Percentiles rank a stretch among this genome's conserved stretches.
phyloP scores from a whole-genome alignment of 2,113 vertebrate genomes.

The Colaptes auratus region DNA sequence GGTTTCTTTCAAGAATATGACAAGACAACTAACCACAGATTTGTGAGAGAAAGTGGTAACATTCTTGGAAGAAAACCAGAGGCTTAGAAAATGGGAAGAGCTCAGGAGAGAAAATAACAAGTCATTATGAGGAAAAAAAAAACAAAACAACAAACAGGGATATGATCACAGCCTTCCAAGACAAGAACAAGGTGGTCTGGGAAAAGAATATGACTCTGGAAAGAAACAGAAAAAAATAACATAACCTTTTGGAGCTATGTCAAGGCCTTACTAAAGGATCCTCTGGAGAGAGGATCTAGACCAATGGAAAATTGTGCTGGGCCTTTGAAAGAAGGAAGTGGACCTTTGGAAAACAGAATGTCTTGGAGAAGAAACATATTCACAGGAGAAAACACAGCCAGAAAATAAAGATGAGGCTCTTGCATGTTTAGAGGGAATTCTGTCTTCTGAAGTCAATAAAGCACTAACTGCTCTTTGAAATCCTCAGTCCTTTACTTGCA shows the following conservation, averaged over 20 bases:
- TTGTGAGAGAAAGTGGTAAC: not conserved
- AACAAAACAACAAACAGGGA: not conserved
- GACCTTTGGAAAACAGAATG: not conserved
- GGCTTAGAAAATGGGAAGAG: not conserved
- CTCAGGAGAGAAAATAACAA: not conserved
- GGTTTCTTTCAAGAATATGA: not conserved
- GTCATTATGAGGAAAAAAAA: not conserved
- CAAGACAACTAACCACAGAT: not conserved
- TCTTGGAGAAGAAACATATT: not conserved
- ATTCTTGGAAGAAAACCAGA: not conserved
- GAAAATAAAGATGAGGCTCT: not conserved
- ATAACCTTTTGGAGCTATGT: not conserved
- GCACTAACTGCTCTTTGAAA: not conserved
- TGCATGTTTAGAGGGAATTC: not conserved
- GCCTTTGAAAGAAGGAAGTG: not conserved
- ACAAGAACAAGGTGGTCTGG: not conserved
- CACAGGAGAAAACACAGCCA: not conserved
- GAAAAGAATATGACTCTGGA: not conserved
- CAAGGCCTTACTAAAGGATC: not conserved
- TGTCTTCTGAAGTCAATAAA: not conserved
- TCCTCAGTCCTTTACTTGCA: not conserved
- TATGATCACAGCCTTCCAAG: not conserved
- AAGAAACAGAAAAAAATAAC: not conserved
- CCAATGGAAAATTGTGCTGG: not conserved
- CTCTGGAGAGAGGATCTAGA: not conserved